These are phyloP conservation scores for Myoxocephalus aenaeus DNA, from an alignment of 2,797 vertebrate species.

Conservation along the genomic window DNA sequence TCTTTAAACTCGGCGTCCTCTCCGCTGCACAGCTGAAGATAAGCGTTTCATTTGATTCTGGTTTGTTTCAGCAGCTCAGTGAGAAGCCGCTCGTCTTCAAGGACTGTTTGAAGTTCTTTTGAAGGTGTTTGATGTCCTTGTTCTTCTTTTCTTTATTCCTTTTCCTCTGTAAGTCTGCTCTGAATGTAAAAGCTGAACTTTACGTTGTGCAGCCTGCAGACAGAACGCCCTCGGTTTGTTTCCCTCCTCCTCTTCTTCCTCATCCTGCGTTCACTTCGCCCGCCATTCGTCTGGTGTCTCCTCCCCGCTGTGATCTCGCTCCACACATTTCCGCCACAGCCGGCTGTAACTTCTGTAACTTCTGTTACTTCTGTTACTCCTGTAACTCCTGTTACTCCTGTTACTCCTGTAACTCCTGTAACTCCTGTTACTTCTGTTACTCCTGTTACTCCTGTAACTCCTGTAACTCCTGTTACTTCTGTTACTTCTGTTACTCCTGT, in stretches of 20 bases:
- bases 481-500: too few relatives aligned
- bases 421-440: too few relatives aligned
- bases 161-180: slow-evolving; percentile 12
- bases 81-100: slow-evolving; percentile 47
- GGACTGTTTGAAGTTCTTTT: slow-evolving; percentile 66
- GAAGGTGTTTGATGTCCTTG: slow-evolving; percentile 66
- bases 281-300: neutral
- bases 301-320: neutral
- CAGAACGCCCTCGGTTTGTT: neutral
- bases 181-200: slow-evolving; percentile 34
- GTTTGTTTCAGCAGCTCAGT: slow-evolving; percentile 52
- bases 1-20: neutral
- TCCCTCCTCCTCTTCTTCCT: too few relatives aligned
- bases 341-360: too few relatives aligned
- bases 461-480: too few relatives aligned
- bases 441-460: too few relatives aligned
- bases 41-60: slow-evolving; percentile 49
- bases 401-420: too few relatives aligned
- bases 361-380: too few relatives aligned
- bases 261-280: too few relatives aligned
- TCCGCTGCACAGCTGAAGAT: slow-evolving; percentile 17
- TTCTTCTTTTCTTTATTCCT: slow-evolving; percentile 16
- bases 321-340: too few relatives aligned
- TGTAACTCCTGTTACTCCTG: too few relatives aligned
- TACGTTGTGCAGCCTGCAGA: slow-evolving; percentile 11